phyloP scores from a whole-genome alignment of 64 coral and sea anemone species.

The Montipora sp. region DNA sequence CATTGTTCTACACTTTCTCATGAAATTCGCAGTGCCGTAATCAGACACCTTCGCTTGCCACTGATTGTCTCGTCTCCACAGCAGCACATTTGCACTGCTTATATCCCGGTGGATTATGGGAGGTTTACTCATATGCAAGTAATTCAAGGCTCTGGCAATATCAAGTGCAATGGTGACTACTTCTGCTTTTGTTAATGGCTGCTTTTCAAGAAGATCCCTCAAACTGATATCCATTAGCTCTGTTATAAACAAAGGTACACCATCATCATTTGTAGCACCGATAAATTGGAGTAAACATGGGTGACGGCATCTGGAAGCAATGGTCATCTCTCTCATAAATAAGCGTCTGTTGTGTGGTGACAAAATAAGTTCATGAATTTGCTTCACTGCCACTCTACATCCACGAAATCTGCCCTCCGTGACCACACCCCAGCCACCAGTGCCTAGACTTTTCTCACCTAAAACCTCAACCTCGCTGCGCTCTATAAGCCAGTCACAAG shows the following conservation, averaged over 20 bases:
- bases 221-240: constrained; percentile 90
- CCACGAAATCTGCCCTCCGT: constrained; percentile 88
- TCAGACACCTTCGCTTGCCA: constrained; percentile 94
- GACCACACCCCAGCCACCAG: constrained; percentile 85
- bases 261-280: constrained; percentile 91
- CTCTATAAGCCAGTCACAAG: constrained; percentile 77
- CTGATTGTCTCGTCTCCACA: constrained; percentile 79
- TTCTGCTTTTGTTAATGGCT: constrained; percentile 52
- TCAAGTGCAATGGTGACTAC: constrained; percentile 67
- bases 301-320: constrained; percentile 87
- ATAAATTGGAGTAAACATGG: constrained; percentile 94
- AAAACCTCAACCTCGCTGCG: constrained; percentile 77
- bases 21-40: constrained; percentile 94
- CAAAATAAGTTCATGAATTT: constrained; percentile 89
- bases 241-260: constrained; percentile 80
- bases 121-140: constrained; percentile 83
- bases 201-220: constrained; percentile 57
- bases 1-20: constrained; percentile 84
- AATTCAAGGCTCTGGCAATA: constrained; percentile 84
- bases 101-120: constrained; percentile 95
- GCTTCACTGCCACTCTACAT: constrained; percentile 85
- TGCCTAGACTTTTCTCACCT: constrained; percentile 42
- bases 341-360: constrained; percentile 90
- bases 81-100: constrained; percentile 96
- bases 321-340: constrained; percentile 94